Evolutionary conservation across 2,113 vertebrate genomes (phyloP).

Genomic region (Pseudopodoces humilis): DNA sequence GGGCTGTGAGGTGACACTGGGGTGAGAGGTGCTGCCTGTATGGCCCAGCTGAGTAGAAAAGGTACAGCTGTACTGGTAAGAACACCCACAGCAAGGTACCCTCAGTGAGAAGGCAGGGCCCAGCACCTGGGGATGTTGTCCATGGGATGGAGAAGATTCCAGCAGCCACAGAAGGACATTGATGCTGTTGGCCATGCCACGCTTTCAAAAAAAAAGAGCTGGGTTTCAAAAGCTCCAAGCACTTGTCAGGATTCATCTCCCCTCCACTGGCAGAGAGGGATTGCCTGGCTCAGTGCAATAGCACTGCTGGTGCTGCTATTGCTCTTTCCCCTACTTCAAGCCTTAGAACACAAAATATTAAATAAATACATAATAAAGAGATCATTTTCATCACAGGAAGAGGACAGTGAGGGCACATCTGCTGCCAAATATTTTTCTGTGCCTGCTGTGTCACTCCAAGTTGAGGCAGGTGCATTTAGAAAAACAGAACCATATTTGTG

Average conservation of each 20-base stretch:
- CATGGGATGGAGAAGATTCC: background rate
- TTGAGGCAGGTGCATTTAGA: constrained; percentile 21
- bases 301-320: background rate
- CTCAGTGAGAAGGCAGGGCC: background rate
- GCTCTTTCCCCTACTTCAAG: background rate
- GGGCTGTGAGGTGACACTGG: background rate
- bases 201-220: background rate
- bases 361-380: background rate
- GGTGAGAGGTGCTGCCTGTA: background rate
- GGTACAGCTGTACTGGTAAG: rapidly evolving
- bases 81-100: background rate
- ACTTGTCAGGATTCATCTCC: background rate
- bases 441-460: background rate
- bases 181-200: background rate
- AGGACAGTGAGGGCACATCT: background rate
- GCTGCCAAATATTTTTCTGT: background rate
- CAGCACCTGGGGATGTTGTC: background rate
- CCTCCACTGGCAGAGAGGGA: background rate
- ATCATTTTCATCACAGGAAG: background rate
- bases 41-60: background rate
- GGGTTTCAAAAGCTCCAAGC: background rate
- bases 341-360: background rate
- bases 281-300: background rate
- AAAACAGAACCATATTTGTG: constrained; percentile 38
- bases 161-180: background rate